Evolutionary conservation across 2,888 invertebrate genomes (phyloP).

Genomic region (Pardosa pseudoannulata): DNA sequence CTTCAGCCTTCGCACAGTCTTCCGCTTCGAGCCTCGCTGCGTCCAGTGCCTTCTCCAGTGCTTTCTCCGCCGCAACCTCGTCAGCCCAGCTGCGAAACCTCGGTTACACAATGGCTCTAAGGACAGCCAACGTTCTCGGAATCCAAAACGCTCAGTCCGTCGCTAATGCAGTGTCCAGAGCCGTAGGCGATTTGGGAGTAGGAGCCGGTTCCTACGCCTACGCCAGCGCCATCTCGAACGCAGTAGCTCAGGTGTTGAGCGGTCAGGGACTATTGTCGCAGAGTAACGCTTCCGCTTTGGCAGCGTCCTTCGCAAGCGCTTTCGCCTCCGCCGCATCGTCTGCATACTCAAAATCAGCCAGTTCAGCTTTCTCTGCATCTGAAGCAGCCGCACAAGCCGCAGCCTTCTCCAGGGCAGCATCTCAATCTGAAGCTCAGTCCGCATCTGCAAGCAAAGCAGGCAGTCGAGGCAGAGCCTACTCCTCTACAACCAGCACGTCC

Average conservation of each 20-base stretch:
- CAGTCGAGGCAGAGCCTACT: neutral
- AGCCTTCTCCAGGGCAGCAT: neutral
- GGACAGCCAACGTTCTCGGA: neutral
- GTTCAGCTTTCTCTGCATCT: neutral
- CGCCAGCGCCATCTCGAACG: neutral
- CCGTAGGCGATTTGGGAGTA: neutral
- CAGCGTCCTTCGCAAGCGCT: neutral
- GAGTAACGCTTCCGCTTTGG: neutral
- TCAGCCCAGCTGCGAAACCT: neutral
- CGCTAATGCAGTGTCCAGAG: neutral
- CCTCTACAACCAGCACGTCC: neutral
- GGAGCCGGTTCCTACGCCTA: conserved; percentile 12
- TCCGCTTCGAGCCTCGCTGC: neutral
- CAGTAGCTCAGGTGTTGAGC: conserved; percentile 1
- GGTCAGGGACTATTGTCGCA: neutral
- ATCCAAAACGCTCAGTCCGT: neutral
- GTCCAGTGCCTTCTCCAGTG: conserved; percentile 6
- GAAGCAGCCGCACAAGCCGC: neutral
- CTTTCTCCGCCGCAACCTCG: conserved; percentile 21
- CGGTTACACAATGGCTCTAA: conserved; percentile 5
- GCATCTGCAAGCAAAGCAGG: neutral
- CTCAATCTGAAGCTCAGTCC: neutral
- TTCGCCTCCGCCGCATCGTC: neutral
- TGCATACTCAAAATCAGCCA: neutral
- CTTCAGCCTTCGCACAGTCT: conserved; percentile 6